Conservation (phyloP, 2,888 invertebrate species). For the Ectemnius cavifrons region DNA sequence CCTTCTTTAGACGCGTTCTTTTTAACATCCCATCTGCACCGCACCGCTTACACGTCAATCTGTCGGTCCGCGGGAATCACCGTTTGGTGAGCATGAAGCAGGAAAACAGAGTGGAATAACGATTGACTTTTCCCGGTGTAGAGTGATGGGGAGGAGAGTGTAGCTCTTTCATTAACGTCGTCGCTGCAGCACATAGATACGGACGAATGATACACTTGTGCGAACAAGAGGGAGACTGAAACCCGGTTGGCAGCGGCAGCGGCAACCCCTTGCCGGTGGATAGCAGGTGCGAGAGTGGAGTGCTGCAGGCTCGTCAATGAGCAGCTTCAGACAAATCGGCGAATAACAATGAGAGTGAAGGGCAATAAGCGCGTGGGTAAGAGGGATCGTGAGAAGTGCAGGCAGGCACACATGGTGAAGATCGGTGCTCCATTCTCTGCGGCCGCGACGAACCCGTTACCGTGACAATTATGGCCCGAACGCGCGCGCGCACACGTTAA, state of each 20-base stretch:
- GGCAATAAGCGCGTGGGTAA: not conserved
- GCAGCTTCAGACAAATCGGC: not conserved
- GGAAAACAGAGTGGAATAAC: too few relatives aligned
- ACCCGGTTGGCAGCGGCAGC: too few relatives aligned
- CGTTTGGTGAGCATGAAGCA: not conserved
- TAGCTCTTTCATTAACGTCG: too few relatives aligned
- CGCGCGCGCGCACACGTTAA: conserved; percentile 20
- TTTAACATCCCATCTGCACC: not conserved
- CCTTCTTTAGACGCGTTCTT: conserved; percentile 22
- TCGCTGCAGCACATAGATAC: too few relatives aligned
- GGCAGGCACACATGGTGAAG: conserved; percentile 10
- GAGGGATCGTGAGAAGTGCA: conserved; percentile 2
- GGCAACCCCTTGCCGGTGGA: too few relatives aligned
- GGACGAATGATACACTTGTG: too few relatives aligned
- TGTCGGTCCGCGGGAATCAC: not conserved
- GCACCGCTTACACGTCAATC: not conserved
- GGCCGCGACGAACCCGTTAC: conserved; percentile 11
- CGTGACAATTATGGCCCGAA: conserved; percentile 28
- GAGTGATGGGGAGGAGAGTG: too few relatives aligned
- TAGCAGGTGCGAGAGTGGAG: not conserved
- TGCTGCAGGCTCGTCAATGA: not conserved
- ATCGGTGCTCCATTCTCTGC: conserved; percentile 7
- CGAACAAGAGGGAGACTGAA: too few relatives aligned
- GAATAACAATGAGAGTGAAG: not conserved
- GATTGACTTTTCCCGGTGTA: too few relatives aligned